phyloP scores from a whole-genome alignment of 2,888 invertebrate genomes.

The Tipula helvola region DNA sequence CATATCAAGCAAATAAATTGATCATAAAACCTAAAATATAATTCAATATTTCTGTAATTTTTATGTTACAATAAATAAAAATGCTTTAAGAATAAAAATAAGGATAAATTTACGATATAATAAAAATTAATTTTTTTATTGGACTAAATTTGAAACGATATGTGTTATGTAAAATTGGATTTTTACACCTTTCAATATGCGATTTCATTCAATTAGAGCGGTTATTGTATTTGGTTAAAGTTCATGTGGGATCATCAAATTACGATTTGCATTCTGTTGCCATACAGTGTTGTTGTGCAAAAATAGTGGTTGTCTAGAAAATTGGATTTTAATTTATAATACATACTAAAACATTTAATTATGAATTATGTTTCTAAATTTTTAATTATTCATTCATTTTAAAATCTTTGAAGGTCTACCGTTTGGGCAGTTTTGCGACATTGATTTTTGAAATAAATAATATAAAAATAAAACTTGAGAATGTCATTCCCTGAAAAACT shows the following conservation, averaged over 20 bases:
- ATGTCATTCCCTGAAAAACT: too few relatives aligned
- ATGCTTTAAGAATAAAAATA: background rate
- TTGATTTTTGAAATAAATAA: too few relatives aligned
- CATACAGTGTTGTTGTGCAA: background rate
- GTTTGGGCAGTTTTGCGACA: too few relatives aligned
- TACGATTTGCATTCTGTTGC: background rate
- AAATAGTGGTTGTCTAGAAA: too few relatives aligned
- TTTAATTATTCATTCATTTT: too few relatives aligned
- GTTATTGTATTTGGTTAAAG: background rate
- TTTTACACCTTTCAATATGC: background rate
- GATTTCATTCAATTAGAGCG: background rate
- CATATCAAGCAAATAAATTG: background rate
- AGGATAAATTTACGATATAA: background rate
- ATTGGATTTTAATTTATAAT: too few relatives aligned
- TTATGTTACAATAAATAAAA: background rate
- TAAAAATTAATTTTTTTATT: background rate
- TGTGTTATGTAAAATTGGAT: background rate
- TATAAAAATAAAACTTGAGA: too few relatives aligned
- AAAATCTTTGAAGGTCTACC: too few relatives aligned
- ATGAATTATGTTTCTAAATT: too few relatives aligned
- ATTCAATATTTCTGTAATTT: background rate
- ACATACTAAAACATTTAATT: too few relatives aligned
- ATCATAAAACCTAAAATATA: slow-evolving; percentile 4
- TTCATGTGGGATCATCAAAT: background rate
- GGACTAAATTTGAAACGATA: background rate